phyloP scores from a whole-genome alignment of 2,797 vertebrate genomes.

The Parotocinclus haroldoi region DNA sequence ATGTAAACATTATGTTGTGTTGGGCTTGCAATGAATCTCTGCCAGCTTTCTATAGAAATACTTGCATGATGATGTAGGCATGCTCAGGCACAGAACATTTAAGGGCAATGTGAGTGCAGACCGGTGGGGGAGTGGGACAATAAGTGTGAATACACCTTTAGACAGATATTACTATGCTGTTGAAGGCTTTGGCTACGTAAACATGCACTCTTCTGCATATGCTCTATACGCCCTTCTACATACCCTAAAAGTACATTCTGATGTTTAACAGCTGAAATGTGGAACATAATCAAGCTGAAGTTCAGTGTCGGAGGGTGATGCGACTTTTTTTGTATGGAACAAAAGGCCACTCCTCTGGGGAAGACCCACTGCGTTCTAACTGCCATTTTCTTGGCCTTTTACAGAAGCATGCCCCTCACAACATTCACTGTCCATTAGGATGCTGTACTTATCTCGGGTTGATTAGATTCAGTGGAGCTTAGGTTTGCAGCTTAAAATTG shows the following conservation, averaged over 20 bases:
- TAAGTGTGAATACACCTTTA: too few species aligned
- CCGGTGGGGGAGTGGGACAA: too few species aligned
- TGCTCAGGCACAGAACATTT: too few species aligned
- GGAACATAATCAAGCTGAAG: constrained; percentile 18
- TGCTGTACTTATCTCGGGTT: constrained; percentile 14
- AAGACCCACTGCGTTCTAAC: constrained; percentile 25
- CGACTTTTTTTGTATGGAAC: constrained; percentile 29
- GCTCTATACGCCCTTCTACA: too few species aligned
- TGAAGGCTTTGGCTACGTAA: neutral
- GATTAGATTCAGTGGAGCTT: neutral
- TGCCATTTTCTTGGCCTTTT: neutral
- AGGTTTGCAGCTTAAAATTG: neutral
- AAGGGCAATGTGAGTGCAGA: too few species aligned
- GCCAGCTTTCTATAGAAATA: too few species aligned
- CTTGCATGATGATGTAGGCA: too few species aligned
- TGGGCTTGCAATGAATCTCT: too few species aligned
- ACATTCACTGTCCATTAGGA: constrained; percentile 24
- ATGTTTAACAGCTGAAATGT: constrained; percentile 28
- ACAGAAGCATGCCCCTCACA: constrained; percentile 8
- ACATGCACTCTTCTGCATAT: neutral
- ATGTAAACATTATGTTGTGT: too few species aligned
- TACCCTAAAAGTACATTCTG: constrained; percentile 5
- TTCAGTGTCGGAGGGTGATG: constrained; percentile 6
- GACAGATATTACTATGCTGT: too few species aligned
- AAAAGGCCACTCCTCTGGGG: constrained; percentile 14